A percentile compares a stretch with the other conserved stretches of the same genome.
phyloP scores from a whole-genome alignment of 2,797 vertebrate genomes.

The Enteromius viviparus region DNA sequence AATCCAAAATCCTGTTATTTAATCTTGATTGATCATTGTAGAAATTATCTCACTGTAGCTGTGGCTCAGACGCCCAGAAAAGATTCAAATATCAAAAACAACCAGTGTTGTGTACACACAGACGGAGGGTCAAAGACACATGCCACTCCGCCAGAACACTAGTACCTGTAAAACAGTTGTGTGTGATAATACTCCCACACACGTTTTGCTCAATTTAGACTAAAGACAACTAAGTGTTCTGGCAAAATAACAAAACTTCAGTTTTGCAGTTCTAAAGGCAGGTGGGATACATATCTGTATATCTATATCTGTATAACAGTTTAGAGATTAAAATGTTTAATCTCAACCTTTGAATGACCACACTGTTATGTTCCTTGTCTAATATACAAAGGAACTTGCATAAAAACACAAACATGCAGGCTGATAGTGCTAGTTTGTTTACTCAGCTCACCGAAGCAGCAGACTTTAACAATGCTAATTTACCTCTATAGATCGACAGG shows the following conservation, averaged over 20 bases:
- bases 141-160: not conserved
- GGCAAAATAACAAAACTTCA: not conserved
- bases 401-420: not conserved
- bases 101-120: not conserved
- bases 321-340: not conserved
- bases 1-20: not conserved
- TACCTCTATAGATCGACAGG: not conserved
- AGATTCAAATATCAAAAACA: not conserved
- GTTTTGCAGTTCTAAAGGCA: not conserved
- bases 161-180: slow-evolving; percentile 1
- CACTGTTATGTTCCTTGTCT: not conserved
- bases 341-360: not conserved
- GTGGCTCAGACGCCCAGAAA: not conserved
- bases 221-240: not conserved
- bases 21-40: not conserved
- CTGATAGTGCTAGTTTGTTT: not conserved
- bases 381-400: not conserved
- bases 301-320: not conserved
- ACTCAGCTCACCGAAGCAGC: not conserved
- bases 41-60: not conserved
- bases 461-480: slow-evolving; percentile 5
- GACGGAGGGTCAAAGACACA: slow-evolving; percentile 3
- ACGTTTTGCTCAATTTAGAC: not conserved
- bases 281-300: not conserved
- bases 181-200: not conserved